phyloP scores from a whole-genome alignment of 92 coral and sea anemone species.

The Anthopleura xanthogrammica region DNA sequence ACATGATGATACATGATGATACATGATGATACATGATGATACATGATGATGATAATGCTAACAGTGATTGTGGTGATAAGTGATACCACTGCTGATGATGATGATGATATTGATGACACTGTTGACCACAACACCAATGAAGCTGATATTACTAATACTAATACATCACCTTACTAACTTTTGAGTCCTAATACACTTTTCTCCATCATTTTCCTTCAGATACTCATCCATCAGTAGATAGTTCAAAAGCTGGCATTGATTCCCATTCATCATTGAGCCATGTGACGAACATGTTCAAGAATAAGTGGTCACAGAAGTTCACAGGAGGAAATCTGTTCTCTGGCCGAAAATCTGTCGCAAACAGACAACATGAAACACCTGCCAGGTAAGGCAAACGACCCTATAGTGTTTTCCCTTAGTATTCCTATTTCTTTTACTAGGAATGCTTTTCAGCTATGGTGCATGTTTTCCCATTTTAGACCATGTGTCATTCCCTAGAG shows the following conservation, averaged over 20 bases:
- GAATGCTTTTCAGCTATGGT: no score
- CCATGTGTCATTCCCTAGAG: no score
- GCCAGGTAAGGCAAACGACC: background rate
- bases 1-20: no score
- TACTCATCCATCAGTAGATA: background rate
- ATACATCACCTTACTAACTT: background rate
- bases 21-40: no score
- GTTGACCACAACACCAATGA: background rate
- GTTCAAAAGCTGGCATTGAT: background rate
- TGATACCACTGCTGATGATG: background rate
- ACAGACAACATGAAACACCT: slow-evolving; percentile 12
- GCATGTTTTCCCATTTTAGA: no score
- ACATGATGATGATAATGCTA: no score
- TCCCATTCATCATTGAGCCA: background rate
- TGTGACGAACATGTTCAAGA: slow-evolving; percentile 25
- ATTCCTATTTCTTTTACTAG: background rate
- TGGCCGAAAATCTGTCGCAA: slow-evolving; percentile 12
- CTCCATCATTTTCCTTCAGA: no score
- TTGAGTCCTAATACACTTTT: no score
- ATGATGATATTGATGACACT: background rate
- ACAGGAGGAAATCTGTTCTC: slow-evolving; percentile 14
- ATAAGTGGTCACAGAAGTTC: slow-evolving; percentile 20
- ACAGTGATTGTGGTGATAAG: no score
- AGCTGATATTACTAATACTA: background rate
- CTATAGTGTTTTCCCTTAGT: background rate